Conservation (phyloP, 2,888 invertebrate species). For the Drosophila paramelanica region DNA sequence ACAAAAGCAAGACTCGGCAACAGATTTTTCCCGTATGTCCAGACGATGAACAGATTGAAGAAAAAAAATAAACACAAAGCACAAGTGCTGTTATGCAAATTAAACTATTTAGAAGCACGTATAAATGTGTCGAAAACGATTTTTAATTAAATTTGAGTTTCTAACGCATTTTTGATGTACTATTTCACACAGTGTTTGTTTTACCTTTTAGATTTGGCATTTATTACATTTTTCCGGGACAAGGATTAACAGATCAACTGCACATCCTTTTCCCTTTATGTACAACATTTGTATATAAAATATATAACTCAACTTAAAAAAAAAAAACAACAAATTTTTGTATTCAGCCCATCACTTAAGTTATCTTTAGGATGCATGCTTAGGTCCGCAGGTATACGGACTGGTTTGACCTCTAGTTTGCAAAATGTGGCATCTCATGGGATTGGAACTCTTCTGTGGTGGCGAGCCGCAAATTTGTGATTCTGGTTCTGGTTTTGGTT, state of each 20-base stretch:
- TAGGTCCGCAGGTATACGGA: slow-evolving; percentile 17
- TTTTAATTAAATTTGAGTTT: no score
- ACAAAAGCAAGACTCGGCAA: slow-evolving; percentile 21
- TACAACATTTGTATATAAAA: background rate
- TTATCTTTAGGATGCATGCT: background rate
- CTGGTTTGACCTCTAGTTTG: slow-evolving; percentile 7
- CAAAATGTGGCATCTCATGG: slow-evolving; percentile 19
- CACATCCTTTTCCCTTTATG: background rate
- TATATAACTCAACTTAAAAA: slow-evolving; percentile 21
- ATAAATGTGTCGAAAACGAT: no score
- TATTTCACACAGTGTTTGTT: no score
- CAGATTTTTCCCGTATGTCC: background rate
- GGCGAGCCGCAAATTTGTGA: background rate
- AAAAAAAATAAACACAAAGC: background rate
- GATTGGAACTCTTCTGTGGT: background rate
- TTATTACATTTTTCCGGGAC: background rate
- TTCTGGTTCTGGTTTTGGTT: background rate
- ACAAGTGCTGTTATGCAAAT: no score
- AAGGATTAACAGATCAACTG: no score
- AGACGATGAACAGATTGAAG: background rate
- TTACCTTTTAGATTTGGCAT: no score
- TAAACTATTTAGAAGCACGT: no score
- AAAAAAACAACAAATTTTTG: no score
- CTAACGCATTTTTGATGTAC: no score
- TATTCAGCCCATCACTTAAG: background rate